phyloP scores from a whole-genome alignment of 2,888 invertebrate genomes.

The Drosophila fulvimacula region DNA sequence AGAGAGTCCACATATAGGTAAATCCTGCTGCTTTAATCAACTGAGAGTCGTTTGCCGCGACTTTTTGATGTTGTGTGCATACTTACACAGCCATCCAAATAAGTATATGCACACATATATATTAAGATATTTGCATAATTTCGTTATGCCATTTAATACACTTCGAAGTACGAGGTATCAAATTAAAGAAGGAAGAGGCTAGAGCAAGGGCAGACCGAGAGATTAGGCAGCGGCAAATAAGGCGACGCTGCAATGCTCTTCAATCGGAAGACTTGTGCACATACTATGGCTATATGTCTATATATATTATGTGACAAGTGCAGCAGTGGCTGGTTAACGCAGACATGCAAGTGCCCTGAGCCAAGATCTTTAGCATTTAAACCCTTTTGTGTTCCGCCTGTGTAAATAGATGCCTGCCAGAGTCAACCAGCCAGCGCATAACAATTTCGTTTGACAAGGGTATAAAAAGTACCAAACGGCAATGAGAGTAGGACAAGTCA shows the following conservation, averaged over 20 bases:
- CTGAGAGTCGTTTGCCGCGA: background rate
- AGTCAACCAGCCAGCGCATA: conserved; percentile 48
- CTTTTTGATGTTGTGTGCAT: conserved; percentile 14
- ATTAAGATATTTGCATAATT: conserved; percentile 44
- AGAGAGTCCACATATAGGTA: background rate
- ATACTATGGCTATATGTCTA: background rate
- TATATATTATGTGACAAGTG: conserved; percentile 4
- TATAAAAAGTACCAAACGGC: conserved; percentile 65
- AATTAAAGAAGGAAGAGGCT: background rate
- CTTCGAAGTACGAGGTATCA: conserved; percentile 18
- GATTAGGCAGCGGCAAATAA: background rate
- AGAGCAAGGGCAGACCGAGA: background rate
- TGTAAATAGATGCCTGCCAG: conserved; percentile 32
- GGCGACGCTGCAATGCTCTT: conserved; percentile 28
- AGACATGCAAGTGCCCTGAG: conserved; percentile 30
- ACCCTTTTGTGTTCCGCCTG: conserved; percentile 31
- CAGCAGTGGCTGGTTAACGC: conserved; percentile 16
- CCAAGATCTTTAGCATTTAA: conserved; percentile 37
- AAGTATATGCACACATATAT: conserved; percentile 4
- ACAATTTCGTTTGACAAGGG: conserved; percentile 51
- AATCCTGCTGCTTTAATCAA: background rate
- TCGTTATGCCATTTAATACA: conserved; percentile 29
- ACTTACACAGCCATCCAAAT: conserved; percentile 12
- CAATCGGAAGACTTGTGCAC: conserved; percentile 10
- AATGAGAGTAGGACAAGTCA: conserved; percentile 65